Evolutionary conservation across 2,888 invertebrate genomes (phyloP).

Genomic region (Plagiodera versicolora): DNA sequence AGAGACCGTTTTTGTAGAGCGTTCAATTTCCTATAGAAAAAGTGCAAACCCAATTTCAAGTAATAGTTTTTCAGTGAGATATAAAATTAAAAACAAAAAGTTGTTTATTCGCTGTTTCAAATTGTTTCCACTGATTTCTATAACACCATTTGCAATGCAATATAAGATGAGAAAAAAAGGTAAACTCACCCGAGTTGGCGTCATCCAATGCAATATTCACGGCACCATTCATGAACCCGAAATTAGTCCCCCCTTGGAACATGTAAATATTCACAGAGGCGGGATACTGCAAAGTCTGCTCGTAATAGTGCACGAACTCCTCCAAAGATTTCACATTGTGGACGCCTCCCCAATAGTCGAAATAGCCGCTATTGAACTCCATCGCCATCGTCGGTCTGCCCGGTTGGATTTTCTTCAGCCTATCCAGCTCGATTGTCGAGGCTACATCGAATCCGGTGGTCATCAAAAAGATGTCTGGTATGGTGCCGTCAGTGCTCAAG

Average conservation of each 20-base stretch:
- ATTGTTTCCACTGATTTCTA: too few relatives aligned
- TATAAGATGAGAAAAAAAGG: too few relatives aligned
- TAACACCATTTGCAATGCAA: too few relatives aligned
- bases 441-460: constrained; percentile 58
- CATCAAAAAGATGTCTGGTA: constrained; percentile 52
- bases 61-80: too few relatives aligned
- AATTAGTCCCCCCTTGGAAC: constrained; percentile 92
- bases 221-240: constrained; percentile 63
- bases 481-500: constrained; percentile 38
- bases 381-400: constrained; percentile 59
- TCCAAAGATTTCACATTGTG: constrained; percentile 25
- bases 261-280: constrained; percentile 85
- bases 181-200: constrained; percentile 26
- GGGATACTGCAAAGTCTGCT: constrained; percentile 42
- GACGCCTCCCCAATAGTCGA: constrained; percentile 58
- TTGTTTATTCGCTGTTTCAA: too few relatives aligned
- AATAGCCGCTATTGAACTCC: constrained; percentile 65
- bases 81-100: too few relatives aligned
- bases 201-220: constrained; percentile 27
- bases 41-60: too few relatives aligned
- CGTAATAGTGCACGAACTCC: constrained; percentile 34
- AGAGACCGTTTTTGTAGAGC: too few relatives aligned
- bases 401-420: constrained; percentile 53
- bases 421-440: constrained; percentile 52
- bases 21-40: too few relatives aligned